phyloP scores from a whole-genome alignment of 2,797 vertebrate species.

The Pelodytes ibericus region DNA sequence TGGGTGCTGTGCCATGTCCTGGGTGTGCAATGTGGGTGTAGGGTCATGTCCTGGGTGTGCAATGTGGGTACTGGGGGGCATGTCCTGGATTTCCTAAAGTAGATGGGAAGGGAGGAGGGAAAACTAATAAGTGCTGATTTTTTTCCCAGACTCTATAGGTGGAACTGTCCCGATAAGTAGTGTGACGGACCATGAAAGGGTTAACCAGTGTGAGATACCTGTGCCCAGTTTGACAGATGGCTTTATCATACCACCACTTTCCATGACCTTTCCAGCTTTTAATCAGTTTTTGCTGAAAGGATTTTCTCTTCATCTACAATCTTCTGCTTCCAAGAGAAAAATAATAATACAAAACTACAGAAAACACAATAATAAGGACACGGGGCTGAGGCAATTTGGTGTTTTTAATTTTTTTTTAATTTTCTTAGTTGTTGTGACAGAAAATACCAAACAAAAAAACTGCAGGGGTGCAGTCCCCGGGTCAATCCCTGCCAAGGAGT shows the following conservation, averaged over 20 bases:
- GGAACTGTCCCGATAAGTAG: too few species aligned
- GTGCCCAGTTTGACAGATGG: not conserved
- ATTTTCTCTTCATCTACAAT: not conserved
- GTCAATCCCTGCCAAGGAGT: not conserved
- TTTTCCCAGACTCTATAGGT: too few species aligned
- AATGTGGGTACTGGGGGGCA: too few species aligned
- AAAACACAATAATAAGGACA: not conserved
- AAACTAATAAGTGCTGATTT: too few species aligned
- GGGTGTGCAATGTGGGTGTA: too few species aligned
- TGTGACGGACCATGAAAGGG: too few species aligned
- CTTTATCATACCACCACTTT: not conserved
- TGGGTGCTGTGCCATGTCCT: too few species aligned
- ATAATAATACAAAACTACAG: too few species aligned
- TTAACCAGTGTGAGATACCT: too few species aligned
- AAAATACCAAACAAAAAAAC: slow-evolving; percentile 72
- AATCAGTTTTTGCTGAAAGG: not conserved
- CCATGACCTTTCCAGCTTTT: not conserved
- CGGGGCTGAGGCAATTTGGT: not conserved
- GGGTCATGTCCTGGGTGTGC: too few species aligned
- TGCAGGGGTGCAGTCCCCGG: not conserved
- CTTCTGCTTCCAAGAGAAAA: not conserved
- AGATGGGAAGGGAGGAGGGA: too few species aligned
- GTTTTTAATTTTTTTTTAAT: not conserved
- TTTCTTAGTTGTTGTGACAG: slow-evolving; percentile 60
- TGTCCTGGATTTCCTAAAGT: too few species aligned